phyloP scores from a whole-genome alignment of 2,888 invertebrate genomes.

The Actias luna region DNA sequence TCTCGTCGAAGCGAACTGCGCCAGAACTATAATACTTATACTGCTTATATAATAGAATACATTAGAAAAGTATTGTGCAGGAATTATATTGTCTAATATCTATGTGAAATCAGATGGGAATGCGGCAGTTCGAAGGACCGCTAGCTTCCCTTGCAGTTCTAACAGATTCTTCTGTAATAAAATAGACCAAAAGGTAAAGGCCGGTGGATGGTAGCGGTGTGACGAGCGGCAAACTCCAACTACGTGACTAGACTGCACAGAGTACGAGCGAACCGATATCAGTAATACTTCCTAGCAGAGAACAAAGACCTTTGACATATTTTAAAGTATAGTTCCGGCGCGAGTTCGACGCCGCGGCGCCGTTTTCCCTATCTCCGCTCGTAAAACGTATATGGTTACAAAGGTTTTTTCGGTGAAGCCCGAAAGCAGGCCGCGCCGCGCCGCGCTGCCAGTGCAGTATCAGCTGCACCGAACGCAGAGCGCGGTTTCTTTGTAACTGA shows the following conservation, averaged over 20 bases:
- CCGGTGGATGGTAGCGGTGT: too few species aligned
- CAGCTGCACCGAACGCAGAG: too few species aligned
- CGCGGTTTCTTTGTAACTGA: too few species aligned
- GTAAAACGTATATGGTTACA: neutral
- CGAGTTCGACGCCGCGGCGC: neutral
- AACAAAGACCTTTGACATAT: conserved; percentile 32
- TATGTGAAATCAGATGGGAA: neutral
- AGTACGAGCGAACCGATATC: conserved; percentile 1
- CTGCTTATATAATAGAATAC: too few species aligned
- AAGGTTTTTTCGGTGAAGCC: too few species aligned
- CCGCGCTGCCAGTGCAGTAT: too few species aligned
- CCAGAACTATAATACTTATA: too few species aligned
- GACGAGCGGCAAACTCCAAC: neutral
- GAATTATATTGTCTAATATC: neutral
- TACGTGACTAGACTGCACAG: neutral
- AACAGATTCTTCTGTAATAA: neutral
- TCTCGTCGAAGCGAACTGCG: neutral
- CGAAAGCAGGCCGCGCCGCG: too few species aligned
- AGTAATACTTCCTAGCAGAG: conserved; percentile 14
- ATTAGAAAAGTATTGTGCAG: neutral
- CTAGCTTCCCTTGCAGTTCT: neutral
- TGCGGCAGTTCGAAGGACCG: neutral
- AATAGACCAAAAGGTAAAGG: neutral
- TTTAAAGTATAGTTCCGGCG: conserved; percentile 22
- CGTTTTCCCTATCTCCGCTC: neutral